These are phyloP conservation scores for Chrysaora quinquecirrha DNA, from an alignment of 30 jellyfish, hydroid and myxozoan genomes.

Conservation along the genomic window DNA sequence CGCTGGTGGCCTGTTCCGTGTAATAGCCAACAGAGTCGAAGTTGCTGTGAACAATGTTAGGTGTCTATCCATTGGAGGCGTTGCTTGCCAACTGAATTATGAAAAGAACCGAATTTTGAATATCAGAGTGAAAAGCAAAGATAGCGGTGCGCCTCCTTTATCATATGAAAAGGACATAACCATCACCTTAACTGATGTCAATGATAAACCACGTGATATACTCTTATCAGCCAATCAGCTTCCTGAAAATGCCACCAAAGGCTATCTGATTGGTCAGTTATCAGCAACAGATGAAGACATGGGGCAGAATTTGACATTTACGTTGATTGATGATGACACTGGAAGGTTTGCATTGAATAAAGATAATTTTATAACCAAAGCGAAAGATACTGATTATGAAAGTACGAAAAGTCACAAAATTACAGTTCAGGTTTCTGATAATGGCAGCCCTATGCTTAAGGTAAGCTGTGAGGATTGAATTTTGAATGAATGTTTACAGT, in stretches of 20 bases:
- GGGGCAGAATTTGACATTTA: slow-evolving; percentile 60
- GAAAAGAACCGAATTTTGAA: slow-evolving; percentile 42
- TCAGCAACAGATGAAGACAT: slow-evolving; percentile 81
- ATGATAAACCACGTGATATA: slow-evolving; percentile 82
- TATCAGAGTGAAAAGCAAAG: slow-evolving; percentile 62
- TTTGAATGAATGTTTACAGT: not conserved
- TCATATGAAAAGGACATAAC: slow-evolving; percentile 34
- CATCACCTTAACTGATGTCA: slow-evolving; percentile 49
- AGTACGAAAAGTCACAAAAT: slow-evolving; percentile 52
- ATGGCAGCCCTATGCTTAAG: slow-evolving; percentile 77
- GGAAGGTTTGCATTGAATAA: slow-evolving; percentile 58
- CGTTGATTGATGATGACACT: slow-evolving; percentile 56
- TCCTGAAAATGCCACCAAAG: slow-evolving; percentile 73
- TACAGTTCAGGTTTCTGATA: slow-evolving; percentile 73
- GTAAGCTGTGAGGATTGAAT: slow-evolving; percentile 14
- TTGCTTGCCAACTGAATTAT: slow-evolving; percentile 64
- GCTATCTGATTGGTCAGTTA: slow-evolving; percentile 70
- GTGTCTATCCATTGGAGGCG: slow-evolving; percentile 75
- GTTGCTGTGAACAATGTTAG: slow-evolving; percentile 63
- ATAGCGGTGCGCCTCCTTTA: slow-evolving; percentile 70
- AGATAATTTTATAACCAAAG: slow-evolving; percentile 44
- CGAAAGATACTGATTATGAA: slow-evolving; percentile 76
- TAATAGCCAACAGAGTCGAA: slow-evolving; percentile 46
- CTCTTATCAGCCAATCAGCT: slow-evolving; percentile 62
- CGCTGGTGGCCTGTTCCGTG: slow-evolving; percentile 69